Base-by-base conservation (phyloP, 2,888 invertebrate species). In the Tiphia femorata region DNA sequence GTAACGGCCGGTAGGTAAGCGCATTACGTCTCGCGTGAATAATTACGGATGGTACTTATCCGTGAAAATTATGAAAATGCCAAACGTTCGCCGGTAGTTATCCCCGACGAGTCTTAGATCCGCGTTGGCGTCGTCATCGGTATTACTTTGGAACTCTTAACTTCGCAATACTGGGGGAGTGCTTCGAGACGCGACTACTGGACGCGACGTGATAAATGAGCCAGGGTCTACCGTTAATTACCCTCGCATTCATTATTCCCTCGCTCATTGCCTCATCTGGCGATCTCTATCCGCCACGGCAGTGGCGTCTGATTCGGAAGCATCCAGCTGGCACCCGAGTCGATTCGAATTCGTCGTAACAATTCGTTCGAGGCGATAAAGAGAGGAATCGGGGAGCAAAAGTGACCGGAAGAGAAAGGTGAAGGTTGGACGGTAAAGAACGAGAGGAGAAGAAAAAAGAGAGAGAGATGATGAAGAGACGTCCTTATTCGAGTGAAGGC, bases 201-300 rank as follows among this genome's bases (percentile, higher is more conserved):
- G 17, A 37, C 37, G 17, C 17, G 37, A 19, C 37, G 37, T 37
- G 37, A 37, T 37, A 37, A 37, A 37, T 37, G 37, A 12, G 17
- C 37, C 17, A 19, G 17, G 17, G 37, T 10, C 37, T 37, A 37
- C 3, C 37, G 17, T 37, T 37, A 37, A 37, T 37, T 37, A 37
- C 17, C 17, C 37, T n/a, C 17, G 17, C 19, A 8, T 19, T 37
- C 19, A 19, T 37, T 37, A 37, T 37, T 17, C 17, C n/a, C 33
- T 4, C 33, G 33, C 33, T 33, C 33, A 33, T n/a, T 33, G 33
- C 33, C 14, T 33, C 33, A 33, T 33, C 33, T 14, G 33, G 4
- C 14, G 14, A 33, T 33, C 33, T 7, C 12, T n/a, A 33, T 33
- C 33, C 12, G 33, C 14, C 12, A 33, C 33, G 12, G 33, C 8